A percentile compares a stretch with the other conserved stretches of the same genome.
Conservation (phyloP, 2,113 vertebrate genomes). For the Tapirus terrestris region DNA sequence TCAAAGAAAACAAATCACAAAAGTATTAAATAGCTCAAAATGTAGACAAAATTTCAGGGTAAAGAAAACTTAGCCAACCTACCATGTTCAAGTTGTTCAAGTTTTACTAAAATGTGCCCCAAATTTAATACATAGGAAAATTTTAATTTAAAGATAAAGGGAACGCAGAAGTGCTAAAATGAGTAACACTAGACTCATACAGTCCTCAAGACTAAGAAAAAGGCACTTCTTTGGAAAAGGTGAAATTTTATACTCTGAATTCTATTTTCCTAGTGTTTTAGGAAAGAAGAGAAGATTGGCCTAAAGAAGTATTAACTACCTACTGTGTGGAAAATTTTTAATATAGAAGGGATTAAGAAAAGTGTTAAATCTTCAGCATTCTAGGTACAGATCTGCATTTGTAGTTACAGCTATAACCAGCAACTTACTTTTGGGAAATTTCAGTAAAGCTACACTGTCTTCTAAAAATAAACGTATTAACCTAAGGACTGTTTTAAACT, state of each 20-base stretch:
- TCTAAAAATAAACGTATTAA: slow-evolving; percentile 34
- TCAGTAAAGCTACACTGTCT: slow-evolving; percentile 19
- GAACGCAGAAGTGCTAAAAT: background rate
- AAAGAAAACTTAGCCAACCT: slow-evolving; percentile 6
- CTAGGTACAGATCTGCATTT: background rate
- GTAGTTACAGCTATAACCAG: slow-evolving; percentile 24
- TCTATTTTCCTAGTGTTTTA: slow-evolving; percentile 41
- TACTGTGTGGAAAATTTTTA: background rate
- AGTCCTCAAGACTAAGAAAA: background rate
- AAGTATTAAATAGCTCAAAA: slow-evolving; percentile 27
- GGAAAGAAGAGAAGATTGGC: background rate
- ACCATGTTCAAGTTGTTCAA: background rate
- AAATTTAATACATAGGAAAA: slow-evolving; percentile 30
- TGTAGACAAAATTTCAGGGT: background rate
- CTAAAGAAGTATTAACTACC: slow-evolving; percentile 4
- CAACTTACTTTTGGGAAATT: slow-evolving; percentile 28
- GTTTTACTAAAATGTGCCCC: slow-evolving; percentile 25
- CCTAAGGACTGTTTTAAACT: background rate
- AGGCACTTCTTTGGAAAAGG: background rate
- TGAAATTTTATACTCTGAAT: slow-evolving; percentile 46
- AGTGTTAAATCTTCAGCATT: background rate
- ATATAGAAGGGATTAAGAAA: slow-evolving; percentile 40
- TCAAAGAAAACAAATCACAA: slow-evolving; percentile 25
- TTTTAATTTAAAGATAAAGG: slow-evolving; percentile 12
- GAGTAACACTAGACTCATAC: background rate